Percentiles rank a stretch among this genome's conserved stretches.
Evolutionary conservation across 1,140 invertebrate genomes (phyloP).

Genomic region (Drosophila serrata): DNA sequence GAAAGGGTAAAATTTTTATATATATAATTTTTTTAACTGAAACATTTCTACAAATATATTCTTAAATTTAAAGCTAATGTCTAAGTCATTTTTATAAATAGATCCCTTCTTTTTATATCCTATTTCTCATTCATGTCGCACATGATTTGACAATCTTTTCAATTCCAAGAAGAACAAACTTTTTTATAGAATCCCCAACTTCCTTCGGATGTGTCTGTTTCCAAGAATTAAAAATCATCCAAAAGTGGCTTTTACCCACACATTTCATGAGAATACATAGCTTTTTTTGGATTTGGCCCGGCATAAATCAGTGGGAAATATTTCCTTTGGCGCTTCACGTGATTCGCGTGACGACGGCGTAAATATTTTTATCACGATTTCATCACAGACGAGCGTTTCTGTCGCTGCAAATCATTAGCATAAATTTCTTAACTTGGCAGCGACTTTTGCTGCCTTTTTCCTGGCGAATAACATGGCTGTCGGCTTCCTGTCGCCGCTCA

Average conservation of each 20-base stretch:
- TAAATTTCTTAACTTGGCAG: constrained; percentile 67
- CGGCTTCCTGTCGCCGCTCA: constrained; percentile 54
- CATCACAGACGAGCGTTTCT: constrained; percentile 38
- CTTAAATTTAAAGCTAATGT: background rate
- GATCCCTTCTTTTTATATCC: background rate
- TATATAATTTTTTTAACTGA: too few species aligned
- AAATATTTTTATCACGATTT: constrained; percentile 50
- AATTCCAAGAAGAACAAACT: background rate
- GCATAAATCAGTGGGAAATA: constrained; percentile 34
- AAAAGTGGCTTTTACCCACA: constrained; percentile 6
- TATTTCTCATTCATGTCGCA: background rate
- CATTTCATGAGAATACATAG: constrained; percentile 18
- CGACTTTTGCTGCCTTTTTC: constrained; percentile 14
- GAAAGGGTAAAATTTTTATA: too few species aligned
- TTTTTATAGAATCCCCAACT: background rate
- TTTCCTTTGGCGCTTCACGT: constrained; percentile 17
- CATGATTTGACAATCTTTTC: background rate
- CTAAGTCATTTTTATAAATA: background rate
- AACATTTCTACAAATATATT: too few species aligned
- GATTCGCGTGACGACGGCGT: constrained; percentile 35
- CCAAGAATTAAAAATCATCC: background rate
- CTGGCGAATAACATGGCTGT: constrained; percentile 18
- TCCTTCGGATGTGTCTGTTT: background rate
- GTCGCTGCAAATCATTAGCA: constrained; percentile 70
- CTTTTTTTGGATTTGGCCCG: background rate